Evolutionary conservation across 2,888 invertebrate species (phyloP), one percentile per base, ranked within the genome.

Genomic region (Phyto melanocephala): DNA sequence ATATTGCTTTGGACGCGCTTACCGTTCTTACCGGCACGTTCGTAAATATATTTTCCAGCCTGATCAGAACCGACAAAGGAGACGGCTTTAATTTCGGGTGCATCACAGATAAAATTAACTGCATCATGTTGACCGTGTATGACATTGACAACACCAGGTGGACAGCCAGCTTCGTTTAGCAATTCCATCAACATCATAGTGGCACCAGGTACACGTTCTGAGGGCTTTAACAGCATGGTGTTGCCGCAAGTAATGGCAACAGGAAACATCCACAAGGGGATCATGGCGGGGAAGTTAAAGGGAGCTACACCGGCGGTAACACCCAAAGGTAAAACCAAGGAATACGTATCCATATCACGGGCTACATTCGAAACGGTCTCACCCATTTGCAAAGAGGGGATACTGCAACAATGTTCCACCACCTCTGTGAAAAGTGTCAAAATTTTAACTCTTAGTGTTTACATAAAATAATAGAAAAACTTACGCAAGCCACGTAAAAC

Each of bases 221-320:
- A 99, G 0, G 99, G 99, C 92, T 96, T 99, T 88, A 99, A 92
- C 71, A 99, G 92, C 91, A 96, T 96, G 0, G 99, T 97, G 92
- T 99, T 99, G 58, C 99, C 99, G 70, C 98, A 97, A 6, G 97
- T 95, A 45, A 96, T 92, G 15, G 96, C 94, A 60, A 96, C 92
- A 0, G 96, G 96, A 93, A 96, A 96, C 94, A 96, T 96, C 99
- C 99, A 99, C 4, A 99, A 93, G 0, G 99, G 99, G 86, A 99
- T 98, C 99, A 99, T 99, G 35, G 99, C 99, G 0, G 99, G 99
- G 92, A 99, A 99, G 92, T 99, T 99, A 91, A 99, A 99, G 0
- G 99, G 99, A n/a, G 98, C 96, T 87, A 99, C 98, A 62, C 99
- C 98, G 88, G 95, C 96, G 35, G 96, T 95, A 3, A 91, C 91